Conservation (phyloP, 2,888 invertebrate genomes). For the Entomobrya multifasciata region DNA sequence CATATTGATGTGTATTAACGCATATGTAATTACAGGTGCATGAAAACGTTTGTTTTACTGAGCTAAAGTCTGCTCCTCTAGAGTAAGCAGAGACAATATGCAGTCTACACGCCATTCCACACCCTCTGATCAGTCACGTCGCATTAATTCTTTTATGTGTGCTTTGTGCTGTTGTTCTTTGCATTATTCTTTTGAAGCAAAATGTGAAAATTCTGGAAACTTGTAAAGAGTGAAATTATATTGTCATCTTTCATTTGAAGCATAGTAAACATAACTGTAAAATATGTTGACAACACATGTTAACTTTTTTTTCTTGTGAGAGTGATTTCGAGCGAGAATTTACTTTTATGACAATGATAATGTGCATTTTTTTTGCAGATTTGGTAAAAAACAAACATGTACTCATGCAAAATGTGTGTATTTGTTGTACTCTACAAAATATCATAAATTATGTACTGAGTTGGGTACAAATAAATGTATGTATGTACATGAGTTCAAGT, state of each 20-base stretch:
- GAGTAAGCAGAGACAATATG: constrained; percentile 20
- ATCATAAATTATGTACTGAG: too few species aligned
- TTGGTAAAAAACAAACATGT: too few species aligned
- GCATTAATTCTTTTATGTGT: constrained; percentile 29
- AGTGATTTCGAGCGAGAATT: constrained; percentile 29
- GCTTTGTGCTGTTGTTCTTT: background rate
- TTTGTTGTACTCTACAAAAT: too few species aligned
- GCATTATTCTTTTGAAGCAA: constrained; percentile 1
- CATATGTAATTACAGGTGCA: constrained; percentile 14
- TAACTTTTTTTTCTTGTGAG: constrained; percentile 20
- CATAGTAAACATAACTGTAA: constrained; percentile 27
- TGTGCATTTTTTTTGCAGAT: too few species aligned
- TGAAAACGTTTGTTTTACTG: background rate
- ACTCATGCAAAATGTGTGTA: too few species aligned
- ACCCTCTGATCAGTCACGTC: constrained; percentile 65
- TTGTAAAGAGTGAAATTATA: constrained; percentile 61
- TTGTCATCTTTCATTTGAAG: constrained; percentile 14
- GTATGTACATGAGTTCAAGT: too few species aligned
- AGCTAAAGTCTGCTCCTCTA: background rate
- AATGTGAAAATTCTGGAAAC: constrained; percentile 68
- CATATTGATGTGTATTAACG: background rate
- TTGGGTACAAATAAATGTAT: too few species aligned
- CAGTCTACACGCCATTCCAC: constrained; percentile 18
- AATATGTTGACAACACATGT: constrained; percentile 47
- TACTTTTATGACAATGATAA: background rate